A percentile compares a stretch with the other conserved stretches of the same genome.
Evolutionary conservation across 2,797 vertebrate genomes (phyloP).

Genomic region (Oreochromis mossambicus): DNA sequence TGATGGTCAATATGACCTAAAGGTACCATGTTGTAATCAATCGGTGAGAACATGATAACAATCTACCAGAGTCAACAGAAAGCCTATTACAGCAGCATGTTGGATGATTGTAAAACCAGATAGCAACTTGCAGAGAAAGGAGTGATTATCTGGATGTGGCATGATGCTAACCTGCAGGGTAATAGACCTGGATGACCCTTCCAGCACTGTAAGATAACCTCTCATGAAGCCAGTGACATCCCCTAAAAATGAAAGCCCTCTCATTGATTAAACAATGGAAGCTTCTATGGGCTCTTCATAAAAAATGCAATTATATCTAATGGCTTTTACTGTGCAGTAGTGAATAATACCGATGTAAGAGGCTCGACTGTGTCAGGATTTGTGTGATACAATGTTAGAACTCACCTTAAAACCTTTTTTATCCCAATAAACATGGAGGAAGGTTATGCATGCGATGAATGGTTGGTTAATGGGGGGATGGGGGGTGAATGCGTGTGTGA

Average conservation of each 20-base stretch:
- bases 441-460: background rate
- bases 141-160: conserved; percentile 6
- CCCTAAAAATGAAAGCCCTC: conserved; percentile 28
- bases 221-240: conserved; percentile 11
- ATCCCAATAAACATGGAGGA: background rate
- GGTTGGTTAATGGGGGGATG: conserved; percentile 20
- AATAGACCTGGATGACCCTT: conserved; percentile 42
- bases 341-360: conserved; percentile 27
- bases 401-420: background rate
- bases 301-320: conserved; percentile 59
- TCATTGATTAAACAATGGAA: conserved; percentile 38
- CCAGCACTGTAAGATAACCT: conserved; percentile 17
- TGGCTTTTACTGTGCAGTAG: conserved; percentile 24
- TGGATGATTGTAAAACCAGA: conserved; percentile 44
- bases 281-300: conserved; percentile 41
- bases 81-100: conserved; percentile 50
- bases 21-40: conserved; percentile 49
- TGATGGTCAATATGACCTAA: conserved; percentile 14
- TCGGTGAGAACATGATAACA: conserved; percentile 42
- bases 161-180: conserved; percentile 18
- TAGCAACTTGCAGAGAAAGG: conserved; percentile 19
- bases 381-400: conserved; percentile 5
- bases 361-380: conserved; percentile 7
- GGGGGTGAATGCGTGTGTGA: background rate
- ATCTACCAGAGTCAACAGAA: conserved; percentile 63